These are phyloP conservation scores for Rhinogobius similis DNA, from an alignment of 2,113 vertebrate species.

Conservation along the genomic window DNA sequence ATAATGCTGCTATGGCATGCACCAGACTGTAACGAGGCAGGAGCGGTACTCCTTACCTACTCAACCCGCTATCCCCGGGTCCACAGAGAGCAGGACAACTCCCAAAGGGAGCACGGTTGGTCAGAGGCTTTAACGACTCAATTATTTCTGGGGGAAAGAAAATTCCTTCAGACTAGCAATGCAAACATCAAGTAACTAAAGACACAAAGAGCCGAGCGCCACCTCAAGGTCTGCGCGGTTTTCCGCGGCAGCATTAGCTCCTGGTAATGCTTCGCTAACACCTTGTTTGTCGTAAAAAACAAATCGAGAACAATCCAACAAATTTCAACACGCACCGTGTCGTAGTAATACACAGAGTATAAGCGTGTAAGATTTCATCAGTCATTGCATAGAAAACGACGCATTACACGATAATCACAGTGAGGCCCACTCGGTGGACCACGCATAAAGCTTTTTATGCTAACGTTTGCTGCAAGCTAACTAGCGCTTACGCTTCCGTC, in stretches of 20 bases:
- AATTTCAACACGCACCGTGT: background rate
- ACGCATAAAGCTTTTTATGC: slow-evolving; percentile 21
- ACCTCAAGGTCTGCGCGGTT: slow-evolving; percentile 5
- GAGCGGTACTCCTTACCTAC: slow-evolving; percentile 74
- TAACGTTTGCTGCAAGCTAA: slow-evolving; percentile 27
- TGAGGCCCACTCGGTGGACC: slow-evolving; percentile 8
- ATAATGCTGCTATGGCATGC: slow-evolving; percentile 19
- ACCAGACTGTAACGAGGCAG: slow-evolving; percentile 47
- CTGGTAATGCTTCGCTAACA: slow-evolving; percentile 22
- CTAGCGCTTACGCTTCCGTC: slow-evolving; percentile 25
- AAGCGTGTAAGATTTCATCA: background rate
- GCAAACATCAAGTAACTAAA: slow-evolving; percentile 31
- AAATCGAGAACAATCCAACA: background rate
- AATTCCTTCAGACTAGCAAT: slow-evolving; percentile 65
- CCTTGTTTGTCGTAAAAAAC: background rate
- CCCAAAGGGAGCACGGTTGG: slow-evolving; percentile 70
- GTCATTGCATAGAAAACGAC: background rate
- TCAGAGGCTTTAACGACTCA: slow-evolving; percentile 76
- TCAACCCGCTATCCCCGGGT: slow-evolving; percentile 71
- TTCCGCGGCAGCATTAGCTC: background rate
- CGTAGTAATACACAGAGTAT: background rate
- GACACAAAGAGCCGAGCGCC: slow-evolving; percentile 25
- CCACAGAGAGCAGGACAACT: slow-evolving; percentile 73
- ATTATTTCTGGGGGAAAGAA: slow-evolving; percentile 76
- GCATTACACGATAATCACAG: background rate